Conservation (phyloP, 2,113 vertebrate species). For the Falcunculus frontatus region DNA sequence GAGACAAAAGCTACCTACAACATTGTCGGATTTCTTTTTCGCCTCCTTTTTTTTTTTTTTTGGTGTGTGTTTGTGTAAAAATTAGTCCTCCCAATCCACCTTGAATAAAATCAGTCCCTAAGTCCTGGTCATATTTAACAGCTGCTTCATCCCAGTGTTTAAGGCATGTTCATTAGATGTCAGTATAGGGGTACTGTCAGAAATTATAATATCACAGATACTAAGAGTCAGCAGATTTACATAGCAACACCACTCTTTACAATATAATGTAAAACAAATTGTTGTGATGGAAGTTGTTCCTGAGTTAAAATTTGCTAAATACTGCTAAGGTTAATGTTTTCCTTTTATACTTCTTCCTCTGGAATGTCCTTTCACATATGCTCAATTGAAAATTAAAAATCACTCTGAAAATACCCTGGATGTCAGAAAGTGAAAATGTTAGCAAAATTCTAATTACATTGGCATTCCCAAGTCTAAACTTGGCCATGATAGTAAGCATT, state of each 20-base stretch:
- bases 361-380: background rate
- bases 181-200: background rate
- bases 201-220: background rate
- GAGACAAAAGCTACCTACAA: background rate
- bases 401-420: background rate
- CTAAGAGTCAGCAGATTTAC: slow-evolving; percentile 11
- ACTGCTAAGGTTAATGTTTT: background rate
- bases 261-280: background rate
- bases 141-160: background rate
- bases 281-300: slow-evolving; percentile 36
- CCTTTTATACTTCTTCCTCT: background rate
- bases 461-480: background rate
- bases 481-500: background rate
- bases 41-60: too few species aligned
- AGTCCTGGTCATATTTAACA: background rate
- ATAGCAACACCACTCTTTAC: background rate
- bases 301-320: slow-evolving; percentile 55
- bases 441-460: background rate
- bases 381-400: background rate
- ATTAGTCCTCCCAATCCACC: background rate
- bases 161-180: slow-evolving; percentile 58
- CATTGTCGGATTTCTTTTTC: background rate
- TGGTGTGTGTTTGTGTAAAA: background rate
- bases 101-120: background rate
- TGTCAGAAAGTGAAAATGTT: background rate